phyloP scores from a whole-genome alignment of 2,888 invertebrate genomes.

The Drosophila prolongata region DNA sequence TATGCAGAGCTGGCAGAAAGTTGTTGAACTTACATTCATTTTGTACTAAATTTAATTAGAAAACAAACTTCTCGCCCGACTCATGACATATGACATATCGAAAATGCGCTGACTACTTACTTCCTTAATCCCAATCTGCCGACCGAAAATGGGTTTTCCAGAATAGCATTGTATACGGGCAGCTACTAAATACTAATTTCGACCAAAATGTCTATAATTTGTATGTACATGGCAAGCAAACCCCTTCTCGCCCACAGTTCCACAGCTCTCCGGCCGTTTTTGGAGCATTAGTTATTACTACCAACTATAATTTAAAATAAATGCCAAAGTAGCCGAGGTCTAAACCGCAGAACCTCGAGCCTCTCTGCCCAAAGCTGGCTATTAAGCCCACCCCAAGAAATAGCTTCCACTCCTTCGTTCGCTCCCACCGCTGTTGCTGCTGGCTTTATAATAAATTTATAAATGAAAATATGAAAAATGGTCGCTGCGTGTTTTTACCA shows the following conservation, averaged over 20 bases:
- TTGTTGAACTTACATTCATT: constrained; percentile 54
- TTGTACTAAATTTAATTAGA: constrained; percentile 65
- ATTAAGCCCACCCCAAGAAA: constrained; percentile 64
- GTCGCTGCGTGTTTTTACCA: constrained; percentile 78
- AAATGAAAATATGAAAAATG: constrained; percentile 81
- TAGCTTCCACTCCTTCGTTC: constrained; percentile 18
- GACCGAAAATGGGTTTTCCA: neutral
- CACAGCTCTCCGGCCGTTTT: constrained; percentile 4
- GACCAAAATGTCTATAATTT: constrained; percentile 58
- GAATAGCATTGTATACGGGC: constrained; percentile 56
- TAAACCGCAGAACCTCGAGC: constrained; percentile 64
- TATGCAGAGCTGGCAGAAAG: constrained; percentile 67
- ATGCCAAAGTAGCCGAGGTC: constrained; percentile 76
- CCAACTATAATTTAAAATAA: constrained; percentile 78
- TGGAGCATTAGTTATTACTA: constrained; percentile 76
- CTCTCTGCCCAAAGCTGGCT: constrained; percentile 49
- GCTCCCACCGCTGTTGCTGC: constrained; percentile 32
- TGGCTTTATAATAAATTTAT: constrained; percentile 80
- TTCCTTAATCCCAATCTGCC: neutral
- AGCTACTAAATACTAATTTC: constrained; percentile 50
- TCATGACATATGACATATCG: constrained; percentile 20
- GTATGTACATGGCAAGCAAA: constrained; percentile 55
- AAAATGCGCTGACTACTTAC: constrained; percentile 5
- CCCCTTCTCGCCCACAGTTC: neutral
- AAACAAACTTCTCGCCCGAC: constrained; percentile 24